Conservation (phyloP, 2,113 vertebrate genomes). For the Cacatua alba region DNA sequence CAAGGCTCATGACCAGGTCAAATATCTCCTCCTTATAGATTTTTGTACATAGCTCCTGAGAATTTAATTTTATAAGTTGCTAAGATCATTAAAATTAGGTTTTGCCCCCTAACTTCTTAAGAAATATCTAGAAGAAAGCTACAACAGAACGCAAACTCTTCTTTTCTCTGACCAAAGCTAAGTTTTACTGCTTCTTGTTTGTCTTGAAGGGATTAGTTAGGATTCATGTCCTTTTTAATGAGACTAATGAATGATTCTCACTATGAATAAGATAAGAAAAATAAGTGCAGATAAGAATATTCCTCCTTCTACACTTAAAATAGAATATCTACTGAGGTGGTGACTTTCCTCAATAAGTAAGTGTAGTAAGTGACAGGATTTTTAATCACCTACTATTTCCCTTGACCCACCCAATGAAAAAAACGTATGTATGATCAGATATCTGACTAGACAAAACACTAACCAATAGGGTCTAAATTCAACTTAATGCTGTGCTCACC, state of each 20-base stretch:
- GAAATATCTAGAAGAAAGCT: not conserved
- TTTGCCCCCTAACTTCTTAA: not conserved
- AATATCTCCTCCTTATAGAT: not conserved
- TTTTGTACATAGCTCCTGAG: not conserved
- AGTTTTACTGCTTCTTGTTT: not conserved
- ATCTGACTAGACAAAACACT: not conserved
- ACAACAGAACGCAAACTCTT: not conserved
- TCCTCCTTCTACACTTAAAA: not conserved
- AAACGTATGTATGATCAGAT: not conserved
- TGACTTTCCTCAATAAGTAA: not conserved
- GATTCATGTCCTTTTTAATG: not conserved
- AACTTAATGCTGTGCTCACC: not conserved
- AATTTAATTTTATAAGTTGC: not conserved
- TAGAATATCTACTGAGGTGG: accelerated
- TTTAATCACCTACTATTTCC: not conserved
- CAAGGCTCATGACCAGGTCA: not conserved
- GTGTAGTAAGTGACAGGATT: not conserved
- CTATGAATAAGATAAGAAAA: not conserved
- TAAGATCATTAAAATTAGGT: not conserved
- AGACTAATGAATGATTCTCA: not conserved
- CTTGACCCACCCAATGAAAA: not conserved
- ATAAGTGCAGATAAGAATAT: not conserved
- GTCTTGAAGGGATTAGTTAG: not conserved
- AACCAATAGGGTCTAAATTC: not conserved
- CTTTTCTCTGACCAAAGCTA: not conserved